phyloP scores from a whole-genome alignment of 2,113 vertebrate species.

The Gallinago jamesoni region DNA sequence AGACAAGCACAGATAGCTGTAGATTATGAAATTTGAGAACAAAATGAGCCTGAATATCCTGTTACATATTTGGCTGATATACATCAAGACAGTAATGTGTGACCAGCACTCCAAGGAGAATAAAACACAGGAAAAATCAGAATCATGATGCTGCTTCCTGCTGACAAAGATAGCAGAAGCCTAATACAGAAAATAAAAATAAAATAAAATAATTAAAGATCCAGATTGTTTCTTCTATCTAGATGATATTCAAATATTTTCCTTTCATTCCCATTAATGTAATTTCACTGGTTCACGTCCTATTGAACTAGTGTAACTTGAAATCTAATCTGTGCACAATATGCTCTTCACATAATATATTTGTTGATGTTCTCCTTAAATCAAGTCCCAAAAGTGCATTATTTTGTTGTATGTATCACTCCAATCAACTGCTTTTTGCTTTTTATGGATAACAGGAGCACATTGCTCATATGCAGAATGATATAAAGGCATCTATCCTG shows the following conservation, averaged over 20 bases:
- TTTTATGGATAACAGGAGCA: neutral
- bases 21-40: neutral
- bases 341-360: neutral
- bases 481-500: neutral
- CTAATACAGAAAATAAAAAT: neutral
- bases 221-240: neutral
- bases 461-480: neutral
- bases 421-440: neutral
- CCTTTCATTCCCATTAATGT: neutral
- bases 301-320: neutral
- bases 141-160: neutral
- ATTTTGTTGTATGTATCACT: neutral
- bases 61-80: neutral
- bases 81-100: neutral
- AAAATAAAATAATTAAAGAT: neutral
- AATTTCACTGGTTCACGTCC: neutral
- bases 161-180: neutral
- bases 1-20: neutral
- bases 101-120: neutral
- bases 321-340: neutral
- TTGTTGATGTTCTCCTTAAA: neutral
- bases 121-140: neutral
- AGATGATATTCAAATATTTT: neutral
- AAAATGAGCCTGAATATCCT: neutral
- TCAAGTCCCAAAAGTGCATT: neutral